These are phyloP conservation scores for Diabrotica balteata DNA, from an alignment of 2,888 invertebrate genomes.

Conservation along the genomic window DNA sequence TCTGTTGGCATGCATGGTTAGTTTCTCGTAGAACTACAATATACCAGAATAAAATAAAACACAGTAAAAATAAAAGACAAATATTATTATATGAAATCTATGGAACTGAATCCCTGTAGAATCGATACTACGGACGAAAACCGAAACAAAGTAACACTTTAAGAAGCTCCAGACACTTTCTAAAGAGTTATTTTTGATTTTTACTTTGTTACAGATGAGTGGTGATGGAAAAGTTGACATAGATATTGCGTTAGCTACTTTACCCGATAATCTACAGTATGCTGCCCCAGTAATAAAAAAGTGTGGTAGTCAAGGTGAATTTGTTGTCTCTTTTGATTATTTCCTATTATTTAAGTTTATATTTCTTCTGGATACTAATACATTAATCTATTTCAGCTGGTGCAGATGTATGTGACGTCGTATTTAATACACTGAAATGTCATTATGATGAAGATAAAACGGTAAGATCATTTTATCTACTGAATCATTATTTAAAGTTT, in stretches of 20 bases:
- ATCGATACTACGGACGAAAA: no score
- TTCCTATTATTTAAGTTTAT: no score
- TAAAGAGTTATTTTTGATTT: neutral
- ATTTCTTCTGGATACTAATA: constrained; percentile 16
- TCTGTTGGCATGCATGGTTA: no score
- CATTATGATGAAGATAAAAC: constrained; percentile 42
- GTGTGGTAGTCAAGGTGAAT: constrained; percentile 50
- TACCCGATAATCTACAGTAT: constrained; percentile 44
- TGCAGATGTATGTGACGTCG: constrained; percentile 46
- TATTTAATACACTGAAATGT: constrained; percentile 49
- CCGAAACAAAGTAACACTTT: no score
- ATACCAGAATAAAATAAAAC: no score
- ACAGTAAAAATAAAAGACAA: no score
- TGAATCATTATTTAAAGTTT: no score
- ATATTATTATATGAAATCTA: no score
- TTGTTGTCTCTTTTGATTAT: no score
- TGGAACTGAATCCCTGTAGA: no score
- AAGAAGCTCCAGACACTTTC: no score
- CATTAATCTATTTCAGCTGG: constrained; percentile 36
- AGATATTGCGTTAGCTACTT: constrained; percentile 48
- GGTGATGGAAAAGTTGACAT: constrained; percentile 53
- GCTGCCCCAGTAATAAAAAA: constrained; percentile 38
- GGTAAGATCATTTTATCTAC: constrained; percentile 5
- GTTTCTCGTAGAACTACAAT: no score
- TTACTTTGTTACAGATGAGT: constrained; percentile 32